Evolutionary conservation across 2,797 vertebrate genomes (phyloP).

Genomic region (Eptatretus atami): DNA sequence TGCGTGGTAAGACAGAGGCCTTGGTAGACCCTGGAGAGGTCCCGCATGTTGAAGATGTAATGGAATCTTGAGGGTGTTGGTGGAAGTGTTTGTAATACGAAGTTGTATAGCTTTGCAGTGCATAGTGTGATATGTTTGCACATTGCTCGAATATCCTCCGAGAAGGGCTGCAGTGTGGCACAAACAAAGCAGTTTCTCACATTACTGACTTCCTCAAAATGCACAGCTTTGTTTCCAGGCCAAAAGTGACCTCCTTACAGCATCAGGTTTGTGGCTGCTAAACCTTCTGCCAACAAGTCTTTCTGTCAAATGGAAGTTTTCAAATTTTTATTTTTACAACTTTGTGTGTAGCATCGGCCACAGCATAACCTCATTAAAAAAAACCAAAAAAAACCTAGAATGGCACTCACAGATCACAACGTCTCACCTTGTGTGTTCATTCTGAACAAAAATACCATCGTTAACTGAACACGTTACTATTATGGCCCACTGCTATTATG

Average conservation of each 20-base stretch:
- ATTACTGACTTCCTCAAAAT: neutral
- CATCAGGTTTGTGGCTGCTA: too few species aligned
- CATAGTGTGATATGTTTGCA: slow-evolving; percentile 36
- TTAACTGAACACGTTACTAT: neutral
- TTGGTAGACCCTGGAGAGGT: slow-evolving; percentile 53
- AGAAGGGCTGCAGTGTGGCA: slow-evolving; percentile 22
- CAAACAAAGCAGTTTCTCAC: too few species aligned
- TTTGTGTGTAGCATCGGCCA: too few species aligned
- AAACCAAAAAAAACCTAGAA: slow-evolving; percentile 6
- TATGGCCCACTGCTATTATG: neutral
- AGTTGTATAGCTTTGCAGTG: slow-evolving; percentile 46
- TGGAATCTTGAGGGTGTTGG: slow-evolving; percentile 90
- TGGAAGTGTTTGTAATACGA: slow-evolving; percentile 37
- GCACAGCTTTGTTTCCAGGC: neutral
- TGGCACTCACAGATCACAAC: slow-evolving; percentile 3
- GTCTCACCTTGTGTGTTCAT: neutral
- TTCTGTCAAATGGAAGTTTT: too few species aligned
- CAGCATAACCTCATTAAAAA: too few species aligned
- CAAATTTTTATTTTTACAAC: too few species aligned
- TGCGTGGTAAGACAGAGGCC: slow-evolving; percentile 40
- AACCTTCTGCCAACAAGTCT: too few species aligned
- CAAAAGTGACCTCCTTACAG: neutral
- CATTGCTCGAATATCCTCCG: slow-evolving; percentile 21
- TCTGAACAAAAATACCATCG: too few species aligned
- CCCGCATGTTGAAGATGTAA: slow-evolving; percentile 81